phyloP scores from a whole-genome alignment of 2,113 vertebrate genomes.

The Microtus pennsylvanicus region DNA sequence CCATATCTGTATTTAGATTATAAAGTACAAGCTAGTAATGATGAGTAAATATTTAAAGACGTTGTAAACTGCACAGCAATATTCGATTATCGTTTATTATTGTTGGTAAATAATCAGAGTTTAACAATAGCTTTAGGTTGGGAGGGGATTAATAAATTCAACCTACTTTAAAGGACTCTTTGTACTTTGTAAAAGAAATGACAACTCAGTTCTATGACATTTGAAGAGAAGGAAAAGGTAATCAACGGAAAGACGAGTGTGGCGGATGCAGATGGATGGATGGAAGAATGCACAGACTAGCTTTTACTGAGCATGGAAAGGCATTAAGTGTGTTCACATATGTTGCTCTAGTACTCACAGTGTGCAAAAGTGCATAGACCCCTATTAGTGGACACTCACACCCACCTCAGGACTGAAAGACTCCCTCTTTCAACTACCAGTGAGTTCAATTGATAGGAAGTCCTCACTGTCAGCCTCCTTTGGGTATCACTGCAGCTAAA shows the following conservation, averaged over 20 bases:
- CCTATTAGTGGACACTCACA: background rate
- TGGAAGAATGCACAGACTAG: background rate
- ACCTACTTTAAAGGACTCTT: constrained; percentile 36
- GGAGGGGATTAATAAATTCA: background rate
- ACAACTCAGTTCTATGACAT: background rate
- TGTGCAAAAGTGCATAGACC: background rate
- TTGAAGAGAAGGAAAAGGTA: background rate
- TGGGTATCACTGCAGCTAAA: background rate
- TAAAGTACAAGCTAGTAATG: background rate
- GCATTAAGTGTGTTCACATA: background rate
- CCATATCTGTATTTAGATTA: background rate
- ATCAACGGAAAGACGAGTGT: background rate
- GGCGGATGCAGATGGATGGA: background rate
- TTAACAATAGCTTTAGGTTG: background rate
- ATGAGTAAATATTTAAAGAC: constrained; percentile 37
- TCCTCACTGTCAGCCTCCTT: background rate
- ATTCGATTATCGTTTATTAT: background rate
- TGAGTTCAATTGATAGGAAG: background rate
- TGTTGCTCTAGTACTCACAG: background rate
- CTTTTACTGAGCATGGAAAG: background rate
- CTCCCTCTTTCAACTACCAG: background rate
- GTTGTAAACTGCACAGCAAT: background rate
- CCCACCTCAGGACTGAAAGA: background rate
- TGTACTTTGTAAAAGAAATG: background rate
- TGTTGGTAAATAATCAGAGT: constrained; percentile 27